Evolutionary conservation across 2,797 vertebrate genomes (phyloP), one percentile per base, ranked within the genome.

Genomic region (Macropodus opercularis): DNA sequence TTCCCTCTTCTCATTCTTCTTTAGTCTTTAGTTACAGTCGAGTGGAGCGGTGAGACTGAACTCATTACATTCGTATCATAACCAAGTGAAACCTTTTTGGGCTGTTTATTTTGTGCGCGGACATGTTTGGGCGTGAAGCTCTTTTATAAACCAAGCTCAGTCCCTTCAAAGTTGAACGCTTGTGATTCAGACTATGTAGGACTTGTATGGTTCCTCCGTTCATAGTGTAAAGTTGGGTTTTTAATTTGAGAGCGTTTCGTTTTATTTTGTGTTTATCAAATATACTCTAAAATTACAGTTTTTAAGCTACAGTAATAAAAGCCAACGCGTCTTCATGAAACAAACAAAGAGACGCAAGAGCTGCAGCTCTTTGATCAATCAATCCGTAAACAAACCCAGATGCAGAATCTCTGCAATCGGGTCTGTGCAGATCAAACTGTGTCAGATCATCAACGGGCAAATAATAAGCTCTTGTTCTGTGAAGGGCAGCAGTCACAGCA

Each of bases 311-410:
- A n/a, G 63, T 75, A 79, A 78, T 79, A 83, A 86, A 79, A 86
- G 71, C 75, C 80, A 80, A 77, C 66, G 63, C 42, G 49, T 69
- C 51, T 77, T 86, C 88, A 89, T 89, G 87, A 90, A 90, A 89
- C 87, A 91, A 86, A 89, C 86, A 78, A 84, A 83, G 77, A 87
- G 85, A 85, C 78, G 70, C 64, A n/a, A n/a, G n/a, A n/a, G 85
- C 67, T 66, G 61, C 43, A 70, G 57, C 64, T 48, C 90, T 92
- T 91, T 92, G 90, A 93, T 93, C 91, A 91, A 78, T 86, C 85
- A 72, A 76, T 78, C 86, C 79, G 81, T 88, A 87, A 90, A 91
- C 90, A 90, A 89, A 90, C 77, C 80, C 85, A 19, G 62, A 82
- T 80, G 81, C 83, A 79, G 86, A 83, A 87, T 79, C 87, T 66